Conservation (phyloP, 1,140 invertebrate species). For the Pseudomyrmex gracilis region DNA sequence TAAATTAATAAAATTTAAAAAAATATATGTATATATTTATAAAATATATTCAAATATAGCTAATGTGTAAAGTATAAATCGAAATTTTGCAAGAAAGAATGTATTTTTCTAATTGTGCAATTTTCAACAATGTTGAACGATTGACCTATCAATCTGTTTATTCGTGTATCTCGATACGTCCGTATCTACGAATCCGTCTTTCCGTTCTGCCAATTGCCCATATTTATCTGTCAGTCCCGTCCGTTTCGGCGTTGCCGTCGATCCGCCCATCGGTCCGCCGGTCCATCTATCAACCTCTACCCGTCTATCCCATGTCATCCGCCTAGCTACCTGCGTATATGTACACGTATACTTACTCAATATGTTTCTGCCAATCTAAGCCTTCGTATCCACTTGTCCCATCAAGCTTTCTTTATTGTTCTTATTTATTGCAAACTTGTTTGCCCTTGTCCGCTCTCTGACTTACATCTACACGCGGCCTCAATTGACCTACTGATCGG, state of each 20-base stretch:
- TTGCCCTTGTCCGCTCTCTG: not conserved
- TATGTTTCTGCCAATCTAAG: constrained; percentile 12
- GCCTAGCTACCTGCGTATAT: constrained; percentile 27
- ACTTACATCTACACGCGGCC: constrained; percentile 20
- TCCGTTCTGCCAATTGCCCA: constrained; percentile 57
- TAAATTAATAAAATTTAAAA: not conserved
- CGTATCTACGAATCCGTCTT: constrained; percentile 48
- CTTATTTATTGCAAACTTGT: not conserved
- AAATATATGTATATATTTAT: not conserved
- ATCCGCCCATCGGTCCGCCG: constrained; percentile 47
- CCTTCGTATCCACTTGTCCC: not conserved
- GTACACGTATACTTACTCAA: constrained; percentile 24
- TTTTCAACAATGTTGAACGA: constrained; percentile 20
- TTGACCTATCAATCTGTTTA: constrained; percentile 29
- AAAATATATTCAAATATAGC: not conserved
- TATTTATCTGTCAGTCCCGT: constrained; percentile 56
- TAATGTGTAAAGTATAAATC: not conserved
- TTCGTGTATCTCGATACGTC: constrained; percentile 19
- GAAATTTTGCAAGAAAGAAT: not conserved
- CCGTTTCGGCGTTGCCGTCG: constrained; percentile 53
- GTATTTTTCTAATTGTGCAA: constrained; percentile 3
- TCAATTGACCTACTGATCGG: constrained; percentile 27
- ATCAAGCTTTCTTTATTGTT: not conserved
- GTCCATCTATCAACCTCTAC: constrained; percentile 49
- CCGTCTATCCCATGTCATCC: constrained; percentile 41